Conservation (phyloP, 2,888 invertebrate genomes). For the Mechanitis messenoides region DNA sequence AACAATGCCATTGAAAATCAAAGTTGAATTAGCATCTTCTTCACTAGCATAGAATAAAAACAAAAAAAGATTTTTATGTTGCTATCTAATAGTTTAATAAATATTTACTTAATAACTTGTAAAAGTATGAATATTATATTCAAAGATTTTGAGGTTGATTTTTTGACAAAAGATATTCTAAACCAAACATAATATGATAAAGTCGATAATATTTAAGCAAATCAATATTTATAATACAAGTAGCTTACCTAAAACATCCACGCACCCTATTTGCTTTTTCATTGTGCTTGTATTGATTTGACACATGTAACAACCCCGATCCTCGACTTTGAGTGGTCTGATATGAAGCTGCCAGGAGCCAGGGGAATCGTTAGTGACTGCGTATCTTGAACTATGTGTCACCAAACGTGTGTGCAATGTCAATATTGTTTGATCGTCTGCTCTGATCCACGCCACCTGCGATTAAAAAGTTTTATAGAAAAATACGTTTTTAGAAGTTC, state of each 20-base stretch:
- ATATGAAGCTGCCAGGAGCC: conserved; percentile 85
- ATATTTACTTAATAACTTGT: too few species aligned
- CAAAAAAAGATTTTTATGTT: too few species aligned
- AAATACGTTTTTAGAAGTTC: too few species aligned
- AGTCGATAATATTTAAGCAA: not conserved
- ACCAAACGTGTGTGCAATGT: conserved; percentile 84
- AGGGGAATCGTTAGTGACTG: conserved; percentile 82
- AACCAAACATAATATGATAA: too few species aligned
- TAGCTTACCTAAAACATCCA: conserved; percentile 83
- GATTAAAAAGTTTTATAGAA: not conserved
- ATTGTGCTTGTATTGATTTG: conserved; percentile 86
- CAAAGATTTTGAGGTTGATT: too few species aligned
- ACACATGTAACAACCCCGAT: conserved; percentile 88
- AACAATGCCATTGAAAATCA: too few species aligned
- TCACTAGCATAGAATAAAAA: too few species aligned
- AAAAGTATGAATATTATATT: too few species aligned
- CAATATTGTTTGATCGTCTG: conserved; percentile 85
- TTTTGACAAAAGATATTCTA: too few species aligned
- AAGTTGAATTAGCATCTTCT: too few species aligned
- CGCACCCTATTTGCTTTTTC: conserved; percentile 86
- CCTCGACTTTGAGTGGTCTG: conserved; percentile 82
- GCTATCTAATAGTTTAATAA: too few species aligned
- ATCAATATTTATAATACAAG: not conserved
- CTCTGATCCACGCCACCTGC: conserved; percentile 86
- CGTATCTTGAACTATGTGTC: conserved; percentile 83